phyloP scores from a whole-genome alignment of 2,113 vertebrate genomes.

The Willisornis vidua region DNA sequence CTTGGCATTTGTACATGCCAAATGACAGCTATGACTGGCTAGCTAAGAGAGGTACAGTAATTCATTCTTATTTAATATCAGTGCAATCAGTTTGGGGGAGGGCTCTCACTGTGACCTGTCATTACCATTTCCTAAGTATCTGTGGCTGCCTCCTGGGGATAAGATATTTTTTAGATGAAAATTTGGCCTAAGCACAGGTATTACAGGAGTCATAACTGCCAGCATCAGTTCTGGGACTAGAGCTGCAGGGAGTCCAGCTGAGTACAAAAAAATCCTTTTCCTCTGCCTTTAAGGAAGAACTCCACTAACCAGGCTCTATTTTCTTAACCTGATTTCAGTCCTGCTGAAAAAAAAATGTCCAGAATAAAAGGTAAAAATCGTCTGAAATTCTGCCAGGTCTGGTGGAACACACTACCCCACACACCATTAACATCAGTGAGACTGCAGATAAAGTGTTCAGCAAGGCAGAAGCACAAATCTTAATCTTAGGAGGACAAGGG shows the following conservation, averaged over 20 bases:
- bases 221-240: neutral
- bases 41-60: neutral
- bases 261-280: neutral
- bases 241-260: neutral
- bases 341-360: neutral
- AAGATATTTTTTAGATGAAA: neutral
- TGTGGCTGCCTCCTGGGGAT: neutral
- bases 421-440: rapidly evolving
- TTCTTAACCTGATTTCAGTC: neutral
- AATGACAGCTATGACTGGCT: neutral
- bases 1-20: neutral
- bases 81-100: neutral
- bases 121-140: neutral
- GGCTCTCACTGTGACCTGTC: neutral
- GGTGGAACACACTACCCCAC: neutral
- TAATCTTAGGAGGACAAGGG: neutral
- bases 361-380: neutral
- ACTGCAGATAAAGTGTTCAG: neutral
- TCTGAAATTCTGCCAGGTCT: neutral
- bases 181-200: neutral
- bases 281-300: neutral
- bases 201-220: neutral
- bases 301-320: neutral
- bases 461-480: neutral
- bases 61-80: neutral